Evolutionary conservation across 2,113 vertebrate species (phyloP).

Genomic region (Euleptes europaea): DNA sequence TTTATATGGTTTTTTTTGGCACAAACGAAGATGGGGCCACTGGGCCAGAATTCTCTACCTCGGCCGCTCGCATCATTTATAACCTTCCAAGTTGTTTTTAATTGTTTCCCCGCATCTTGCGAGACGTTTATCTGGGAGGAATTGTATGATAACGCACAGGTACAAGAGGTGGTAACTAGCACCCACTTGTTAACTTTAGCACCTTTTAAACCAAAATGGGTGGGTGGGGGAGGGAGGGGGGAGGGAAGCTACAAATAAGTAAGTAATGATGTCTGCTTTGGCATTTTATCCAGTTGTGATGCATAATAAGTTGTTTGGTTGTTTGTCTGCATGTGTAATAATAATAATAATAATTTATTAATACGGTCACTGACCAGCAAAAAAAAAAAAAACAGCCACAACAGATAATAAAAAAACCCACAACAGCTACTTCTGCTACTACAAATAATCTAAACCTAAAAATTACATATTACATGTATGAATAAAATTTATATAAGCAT

Average conservation of each 20-base stretch:
- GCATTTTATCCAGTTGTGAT: constrained; percentile 36
- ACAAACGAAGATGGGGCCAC: constrained; percentile 79
- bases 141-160: too few relatives aligned
- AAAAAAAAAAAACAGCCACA: too few relatives aligned
- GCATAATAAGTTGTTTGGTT: constrained; percentile 30
- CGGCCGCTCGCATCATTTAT: constrained; percentile 81
- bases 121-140: constrained; percentile 72
- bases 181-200: constrained; percentile 41
- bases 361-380: too few relatives aligned
- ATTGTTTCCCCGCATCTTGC: constrained; percentile 80
- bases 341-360: too few relatives aligned
- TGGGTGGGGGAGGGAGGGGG: constrained; percentile 36
- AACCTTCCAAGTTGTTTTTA: constrained; percentile 78
- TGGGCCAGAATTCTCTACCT: constrained; percentile 73
- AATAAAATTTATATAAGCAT: too few relatives aligned
- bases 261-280: constrained; percentile 49
- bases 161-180: constrained; percentile 32
- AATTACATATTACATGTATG: too few relatives aligned
- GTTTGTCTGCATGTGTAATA: background rate
- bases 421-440: too few relatives aligned
- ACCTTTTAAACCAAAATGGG: constrained; percentile 39
- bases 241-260: constrained; percentile 19
- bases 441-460: too few relatives aligned
- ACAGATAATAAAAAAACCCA: too few relatives aligned
- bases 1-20: constrained; percentile 77